Percentiles rank a stretch among this genome's conserved stretches.
Conservation (phyloP, 2,888 invertebrate genomes). For the Hoplodrina blanda region DNA sequence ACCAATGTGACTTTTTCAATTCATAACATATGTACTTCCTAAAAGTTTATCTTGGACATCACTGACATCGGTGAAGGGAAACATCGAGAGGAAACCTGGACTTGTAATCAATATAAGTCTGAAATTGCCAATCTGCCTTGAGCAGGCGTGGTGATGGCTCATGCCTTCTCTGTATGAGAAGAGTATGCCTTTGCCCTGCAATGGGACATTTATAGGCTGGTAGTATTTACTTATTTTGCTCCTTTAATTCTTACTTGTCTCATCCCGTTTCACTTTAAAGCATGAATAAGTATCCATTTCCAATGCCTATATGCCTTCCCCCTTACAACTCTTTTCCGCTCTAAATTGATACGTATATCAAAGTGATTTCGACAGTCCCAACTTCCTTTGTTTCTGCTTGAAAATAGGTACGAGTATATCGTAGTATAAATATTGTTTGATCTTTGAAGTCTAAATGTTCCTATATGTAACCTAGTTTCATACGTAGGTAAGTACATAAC, state of each 20-base stretch:
- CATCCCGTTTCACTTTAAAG: conserved; percentile 30
- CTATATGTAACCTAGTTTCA: conserved; percentile 7
- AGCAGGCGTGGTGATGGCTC: too few species aligned
- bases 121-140: too few species aligned
- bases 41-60: too few species aligned
- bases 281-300: conserved; percentile 32
- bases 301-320: conserved; percentile 29
- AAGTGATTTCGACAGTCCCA: conserved; percentile 31
- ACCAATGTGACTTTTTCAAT: too few species aligned
- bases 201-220: too few species aligned
- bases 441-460: conserved; percentile 25
- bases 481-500: not conserved
- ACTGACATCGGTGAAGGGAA: too few species aligned
- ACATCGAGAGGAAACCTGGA: too few species aligned
- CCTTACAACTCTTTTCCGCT: conserved; percentile 21
- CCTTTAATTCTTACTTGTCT: conserved; percentile 3
- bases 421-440: conserved; percentile 43
- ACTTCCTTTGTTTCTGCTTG: conserved; percentile 39
- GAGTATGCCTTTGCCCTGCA: too few species aligned
- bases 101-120: too few species aligned
- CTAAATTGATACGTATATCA: conserved; percentile 32
- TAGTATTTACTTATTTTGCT: too few species aligned
- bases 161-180: too few species aligned
- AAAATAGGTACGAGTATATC: conserved; percentile 27
- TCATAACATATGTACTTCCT: too few species aligned